These are phyloP conservation scores for Romanogobio albipinnatus DNA, from an alignment of 2,113 vertebrate genomes.

Conservation along the genomic window DNA sequence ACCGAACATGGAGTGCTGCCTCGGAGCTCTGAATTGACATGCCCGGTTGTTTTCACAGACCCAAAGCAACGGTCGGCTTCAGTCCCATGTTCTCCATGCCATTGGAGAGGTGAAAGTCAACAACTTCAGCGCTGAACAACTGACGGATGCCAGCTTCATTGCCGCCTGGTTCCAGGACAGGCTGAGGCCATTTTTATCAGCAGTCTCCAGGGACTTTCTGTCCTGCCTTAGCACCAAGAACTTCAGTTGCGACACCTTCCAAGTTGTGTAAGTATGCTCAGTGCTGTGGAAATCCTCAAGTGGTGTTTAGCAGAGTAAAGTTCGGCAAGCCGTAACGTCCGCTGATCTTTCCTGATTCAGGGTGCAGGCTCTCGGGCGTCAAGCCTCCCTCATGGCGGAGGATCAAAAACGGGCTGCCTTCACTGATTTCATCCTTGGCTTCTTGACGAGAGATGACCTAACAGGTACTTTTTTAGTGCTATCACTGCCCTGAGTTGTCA, in stretches of 20 bases:
- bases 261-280: constrained; percentile 59
- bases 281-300: neutral
- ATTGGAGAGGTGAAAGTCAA: constrained; percentile 43
- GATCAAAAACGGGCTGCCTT: constrained; percentile 46
- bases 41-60: neutral
- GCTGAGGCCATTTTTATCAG: constrained; percentile 57
- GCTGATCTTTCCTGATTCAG: constrained; percentile 44
- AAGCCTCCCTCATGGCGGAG: constrained; percentile 49
- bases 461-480: constrained; percentile 48
- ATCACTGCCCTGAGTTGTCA: neutral
- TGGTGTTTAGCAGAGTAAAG: neutral
- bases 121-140: constrained; percentile 15
- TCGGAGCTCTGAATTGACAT: neutral
- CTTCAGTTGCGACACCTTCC: constrained; percentile 66
- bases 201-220: constrained; percentile 58
- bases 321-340: neutral
- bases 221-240: constrained; percentile 58
- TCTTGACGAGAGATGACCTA: constrained; percentile 58
- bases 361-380: constrained; percentile 51
- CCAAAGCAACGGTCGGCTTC: neutral
- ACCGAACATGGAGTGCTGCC: neutral
- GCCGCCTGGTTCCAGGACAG: constrained; percentile 55
- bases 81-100: constrained; percentile 37
- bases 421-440: constrained; percentile 60
- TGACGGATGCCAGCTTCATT: constrained; percentile 49